These are phyloP conservation scores for Ancistrus triradiatus DNA, from an alignment of 2,113 vertebrate species.

Conservation along the genomic window DNA sequence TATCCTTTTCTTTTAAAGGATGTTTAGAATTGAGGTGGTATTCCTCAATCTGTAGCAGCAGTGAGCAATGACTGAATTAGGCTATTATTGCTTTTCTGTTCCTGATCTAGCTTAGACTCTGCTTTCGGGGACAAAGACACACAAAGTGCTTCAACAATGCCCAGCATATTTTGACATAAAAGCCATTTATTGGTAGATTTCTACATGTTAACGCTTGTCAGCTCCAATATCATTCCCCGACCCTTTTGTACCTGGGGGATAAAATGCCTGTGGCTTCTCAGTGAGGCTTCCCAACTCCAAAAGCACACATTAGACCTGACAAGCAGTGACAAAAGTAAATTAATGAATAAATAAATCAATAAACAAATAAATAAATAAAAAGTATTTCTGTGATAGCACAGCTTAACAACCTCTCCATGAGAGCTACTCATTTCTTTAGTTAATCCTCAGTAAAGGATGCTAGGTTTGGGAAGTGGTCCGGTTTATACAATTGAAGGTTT, in stretches of 20 bases:
- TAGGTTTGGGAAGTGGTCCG: too few relatives aligned
- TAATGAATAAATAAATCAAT: too few relatives aligned
- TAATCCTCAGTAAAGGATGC: conserved; percentile 55
- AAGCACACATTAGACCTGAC: conserved; percentile 72
- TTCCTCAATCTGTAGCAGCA: conserved; percentile 9
- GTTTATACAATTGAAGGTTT: too few relatives aligned
- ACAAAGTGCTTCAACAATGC: conserved; percentile 53
- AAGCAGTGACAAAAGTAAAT: conserved; percentile 77
- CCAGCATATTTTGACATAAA: conserved; percentile 66
- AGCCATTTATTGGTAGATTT: conserved; percentile 77
- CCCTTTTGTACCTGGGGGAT: conserved; percentile 67
- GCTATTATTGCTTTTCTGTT: conserved; percentile 21
- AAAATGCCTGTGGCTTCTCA: conserved; percentile 66
- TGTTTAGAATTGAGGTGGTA: conserved; percentile 2
- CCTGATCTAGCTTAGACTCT: conserved; percentile 19
- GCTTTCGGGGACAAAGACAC: conserved; percentile 28
- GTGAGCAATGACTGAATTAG: not conserved
- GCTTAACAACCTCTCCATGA: conserved; percentile 53
- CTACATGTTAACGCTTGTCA: conserved; percentile 84
- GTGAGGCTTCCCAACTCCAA: conserved; percentile 52
- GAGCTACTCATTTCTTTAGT: conserved; percentile 63
- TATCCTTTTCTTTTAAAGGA: conserved; percentile 3
- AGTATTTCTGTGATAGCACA: conserved; percentile 55
- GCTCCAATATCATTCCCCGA: conserved; percentile 76
- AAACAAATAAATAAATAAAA: too few relatives aligned